Percentiles rank a stretch among this genome's conserved stretches.
Conservation (phyloP, 2,888 invertebrate genomes). For the Platynereis dumerilii region DNA sequence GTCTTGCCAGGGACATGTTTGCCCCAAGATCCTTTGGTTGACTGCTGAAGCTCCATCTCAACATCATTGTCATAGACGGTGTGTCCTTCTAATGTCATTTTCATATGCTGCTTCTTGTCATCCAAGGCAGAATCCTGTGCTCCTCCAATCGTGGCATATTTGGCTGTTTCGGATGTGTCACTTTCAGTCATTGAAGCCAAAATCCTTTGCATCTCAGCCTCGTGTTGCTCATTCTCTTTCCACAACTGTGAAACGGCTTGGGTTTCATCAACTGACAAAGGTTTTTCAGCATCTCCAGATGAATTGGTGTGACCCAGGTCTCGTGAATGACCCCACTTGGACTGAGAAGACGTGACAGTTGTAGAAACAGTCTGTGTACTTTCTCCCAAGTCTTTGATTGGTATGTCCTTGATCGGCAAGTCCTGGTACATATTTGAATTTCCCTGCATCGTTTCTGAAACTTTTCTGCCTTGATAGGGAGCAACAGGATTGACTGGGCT, state of each 20-base stretch:
- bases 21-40: conserved; percentile 1
- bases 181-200: conserved; percentile 22
- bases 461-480: too few species aligned
- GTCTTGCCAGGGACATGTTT: neutral
- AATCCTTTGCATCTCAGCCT: conserved; percentile 29
- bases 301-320: neutral
- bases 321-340: neutral
- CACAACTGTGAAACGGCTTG: conserved; percentile 27
- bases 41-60: too few species aligned
- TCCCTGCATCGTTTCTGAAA: neutral
- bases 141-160: neutral
- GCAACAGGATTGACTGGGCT: too few species aligned
- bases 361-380: neutral
- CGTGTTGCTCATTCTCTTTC: conserved; percentile 30
- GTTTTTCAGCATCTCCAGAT: neutral
- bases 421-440: neutral
- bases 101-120: neutral
- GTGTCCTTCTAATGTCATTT: conserved; percentile 3
- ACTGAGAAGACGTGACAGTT: too few species aligned
- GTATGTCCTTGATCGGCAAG: neutral
- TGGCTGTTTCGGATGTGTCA: neutral
- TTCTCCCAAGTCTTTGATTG: too few species aligned
- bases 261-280: conserved; percentile 6
- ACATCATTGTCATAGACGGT: neutral
- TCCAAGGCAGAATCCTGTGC: neutral